Evolutionary conservation across 2,888 invertebrate species (phyloP), one percentile per base, ranked within the genome.

Genomic region (Tuta absoluta): DNA sequence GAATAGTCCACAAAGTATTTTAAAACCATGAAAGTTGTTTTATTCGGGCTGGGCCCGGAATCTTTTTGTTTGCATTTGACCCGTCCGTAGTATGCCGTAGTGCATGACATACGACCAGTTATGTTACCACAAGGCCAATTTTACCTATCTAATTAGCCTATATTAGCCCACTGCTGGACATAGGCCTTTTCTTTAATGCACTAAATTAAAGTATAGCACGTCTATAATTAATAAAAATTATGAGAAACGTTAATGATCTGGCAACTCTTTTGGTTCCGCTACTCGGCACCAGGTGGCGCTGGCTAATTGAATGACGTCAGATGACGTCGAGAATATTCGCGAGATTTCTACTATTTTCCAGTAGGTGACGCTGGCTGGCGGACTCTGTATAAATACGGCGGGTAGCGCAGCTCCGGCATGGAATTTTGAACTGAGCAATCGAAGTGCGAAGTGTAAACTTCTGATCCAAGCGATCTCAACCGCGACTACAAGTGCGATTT

Each of bases 321-420:
- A 12, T 11, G 19, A 19, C 19, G 51, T 51, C 2, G 53, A 12
- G 28, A 56, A 14, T 33, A 28, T 73, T 75, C 73, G 60, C 67
- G 72, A 75, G 67, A 10, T 63, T 66, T 76, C 85, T 78, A 81
- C 74, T 79, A 33, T 56, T 17, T 68, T 67, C 28, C 73, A 68
- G 77, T 75, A 86, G 87, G 79, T 82, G 84, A 78, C 86, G 78
- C 69, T 74, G 56, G 11, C 8, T 33, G 24, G 56, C 56, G 56
- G 56, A 56, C 17, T 14, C n/a, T 10, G 51, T 56, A 56, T 56
- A 56, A 56, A 56, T 56, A 56, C 56, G 56, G 33, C 5, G n/a
- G n/a, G 2, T n/a, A 12, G 28, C 49, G 63, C 65, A 37, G 3
- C 60, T 10, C 56, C 28, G 45, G 62, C 68, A 74, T 70, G 56